Percentiles rank a stretch among this genome's conserved stretches.
These are phyloP conservation scores for Xanthorhoe spadicearia DNA, from an alignment of 2,888 invertebrate species.

Conservation along the genomic window DNA sequence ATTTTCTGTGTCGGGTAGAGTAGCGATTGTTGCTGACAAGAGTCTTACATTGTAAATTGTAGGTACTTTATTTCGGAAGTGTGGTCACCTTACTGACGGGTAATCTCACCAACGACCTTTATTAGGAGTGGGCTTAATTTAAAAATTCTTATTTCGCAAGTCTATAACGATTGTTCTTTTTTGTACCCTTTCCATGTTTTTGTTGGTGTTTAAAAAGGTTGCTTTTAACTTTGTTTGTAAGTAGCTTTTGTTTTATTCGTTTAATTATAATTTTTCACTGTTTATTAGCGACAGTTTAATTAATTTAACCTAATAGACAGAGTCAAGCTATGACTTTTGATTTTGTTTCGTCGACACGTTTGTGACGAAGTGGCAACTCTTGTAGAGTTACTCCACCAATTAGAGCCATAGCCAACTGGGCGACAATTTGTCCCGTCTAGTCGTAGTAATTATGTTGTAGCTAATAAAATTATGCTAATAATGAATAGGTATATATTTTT, in stretches of 20 bases:
- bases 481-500: too few species aligned
- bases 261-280: not conserved
- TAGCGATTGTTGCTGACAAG: too few species aligned
- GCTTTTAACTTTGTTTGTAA: conserved; percentile 24
- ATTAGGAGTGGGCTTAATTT: conserved; percentile 41
- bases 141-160: conserved; percentile 41
- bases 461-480: too few species aligned
- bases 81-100: conserved; percentile 30
- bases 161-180: conserved; percentile 33
- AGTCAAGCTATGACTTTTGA: too few species aligned
- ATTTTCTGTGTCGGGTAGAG: not conserved
- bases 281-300: not conserved
- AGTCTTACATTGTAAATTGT: too few species aligned
- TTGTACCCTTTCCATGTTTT: conserved; percentile 19
- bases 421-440: too few species aligned
- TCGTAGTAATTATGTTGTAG: too few species aligned
- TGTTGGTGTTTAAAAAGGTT: conserved; percentile 15
- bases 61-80: not conserved
- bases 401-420: too few species aligned
- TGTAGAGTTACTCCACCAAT: too few species aligned
- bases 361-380: too few species aligned
- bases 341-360: too few species aligned
- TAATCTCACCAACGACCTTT: conserved; percentile 42
- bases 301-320: not conserved
- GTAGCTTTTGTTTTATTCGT: conserved; percentile 9